Base-by-base conservation (phyloP, 2,888 invertebrate genomes). In the Oxycera nigricornis region DNA sequence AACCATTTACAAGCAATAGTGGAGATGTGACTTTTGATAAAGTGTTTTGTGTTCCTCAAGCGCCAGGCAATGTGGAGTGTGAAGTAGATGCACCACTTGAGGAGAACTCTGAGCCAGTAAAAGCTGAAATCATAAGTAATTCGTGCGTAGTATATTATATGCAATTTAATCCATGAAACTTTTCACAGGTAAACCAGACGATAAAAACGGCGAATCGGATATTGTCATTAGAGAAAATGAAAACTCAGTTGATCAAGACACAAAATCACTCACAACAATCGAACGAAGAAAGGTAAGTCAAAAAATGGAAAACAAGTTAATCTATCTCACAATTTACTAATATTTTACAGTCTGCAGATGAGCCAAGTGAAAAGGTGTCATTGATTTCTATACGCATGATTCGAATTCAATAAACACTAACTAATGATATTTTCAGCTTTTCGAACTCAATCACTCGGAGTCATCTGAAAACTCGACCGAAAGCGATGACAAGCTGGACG, bases 1-100 rank as follows among this genome's bases (percentile, higher is more conserved):
- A 94, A 83, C 94, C 94, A 28, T 94, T 94, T 83, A 93, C 94
- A 7, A 91, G 93, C 52, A 91, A 92, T 35, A 88, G 91, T 2
- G 92, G 91, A 74, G 91, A 92, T 79, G 92, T 93, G 80, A 91
- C 91, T 0, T 93, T 94, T 81, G 93, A 93, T 82, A 92, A 93
- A 82, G 92, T 94, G 26, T 94, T 94, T 83, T 91, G 91, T 0
- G 94, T 94, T 6, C 94, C 94, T 0, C 87, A 90, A 1, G 93
- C 90, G 0, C 93, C 93, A 0, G 90, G 84, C 2, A 26, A 20
- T 55, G 72, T 68, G 6, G 73, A 73, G 2, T 35, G 28, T 24
- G 73, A 73, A 17, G 68, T 3, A 24, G 77, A 22, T 73, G 65
- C 46, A 1, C 62, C 41, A 17, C 52, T n/a, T 59, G 73, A 73